phyloP scores from a whole-genome alignment of 2,888 invertebrate species.

The Trissolcus brochymenae region DNA sequence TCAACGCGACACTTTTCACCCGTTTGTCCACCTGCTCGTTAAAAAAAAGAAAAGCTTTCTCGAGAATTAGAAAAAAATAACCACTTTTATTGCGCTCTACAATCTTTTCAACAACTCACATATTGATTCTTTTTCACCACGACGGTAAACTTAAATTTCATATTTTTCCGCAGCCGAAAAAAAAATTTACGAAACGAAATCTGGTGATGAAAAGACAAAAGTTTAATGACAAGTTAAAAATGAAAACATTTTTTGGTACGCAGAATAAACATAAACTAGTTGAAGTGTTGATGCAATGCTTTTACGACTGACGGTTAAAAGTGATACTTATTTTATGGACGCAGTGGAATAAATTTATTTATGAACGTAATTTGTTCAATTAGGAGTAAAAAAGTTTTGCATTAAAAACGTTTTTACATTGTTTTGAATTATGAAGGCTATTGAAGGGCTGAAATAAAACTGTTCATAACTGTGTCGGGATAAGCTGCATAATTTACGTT shows the following conservation, averaged over 20 bases:
- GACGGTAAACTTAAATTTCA: no score
- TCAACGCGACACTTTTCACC: conserved; percentile 54
- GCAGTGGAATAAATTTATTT: conserved; percentile 6
- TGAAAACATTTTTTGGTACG: no score
- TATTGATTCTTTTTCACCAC: no score
- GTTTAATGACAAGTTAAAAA: no score
- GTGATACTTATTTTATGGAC: conserved; percentile 11
- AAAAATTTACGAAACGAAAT: no score
- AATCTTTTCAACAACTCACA: conserved; percentile 20
- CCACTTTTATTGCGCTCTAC: conserved; percentile 42
- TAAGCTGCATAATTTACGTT: no score
- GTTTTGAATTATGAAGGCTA: conserved; percentile 3
- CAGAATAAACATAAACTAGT: not conserved
- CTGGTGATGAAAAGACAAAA: no score
- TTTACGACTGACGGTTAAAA: conserved; percentile 14
- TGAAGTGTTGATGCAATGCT: conserved; percentile 14
- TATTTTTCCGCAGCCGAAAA: no score
- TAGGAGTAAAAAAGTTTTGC: not conserved
- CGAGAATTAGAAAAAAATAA: conserved; percentile 17
- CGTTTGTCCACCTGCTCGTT: conserved; percentile 57
- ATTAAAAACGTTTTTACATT: conserved; percentile 11
- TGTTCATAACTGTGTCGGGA: no score
- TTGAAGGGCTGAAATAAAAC: no score
- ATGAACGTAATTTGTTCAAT: conserved; percentile 11
- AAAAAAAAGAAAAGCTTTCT: conserved; percentile 44